A percentile compares a stretch with the other conserved stretches of the same genome.
Conservation (phyloP, 2,888 invertebrate genomes). For the Cepaea hortensis region DNA sequence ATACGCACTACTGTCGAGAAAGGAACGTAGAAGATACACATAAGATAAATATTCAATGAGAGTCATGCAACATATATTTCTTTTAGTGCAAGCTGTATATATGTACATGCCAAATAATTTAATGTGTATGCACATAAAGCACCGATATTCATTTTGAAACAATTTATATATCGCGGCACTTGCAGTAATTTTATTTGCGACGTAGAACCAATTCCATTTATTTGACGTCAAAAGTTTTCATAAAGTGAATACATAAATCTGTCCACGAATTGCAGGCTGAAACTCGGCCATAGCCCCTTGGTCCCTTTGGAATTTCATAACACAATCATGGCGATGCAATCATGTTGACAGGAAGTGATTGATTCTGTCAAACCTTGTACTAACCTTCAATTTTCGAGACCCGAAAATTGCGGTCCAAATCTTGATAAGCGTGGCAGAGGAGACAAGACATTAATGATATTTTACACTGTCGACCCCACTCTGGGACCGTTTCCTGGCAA, state of each 20-base stretch:
- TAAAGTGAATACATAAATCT: slow-evolving; percentile 36
- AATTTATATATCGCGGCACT: not conserved
- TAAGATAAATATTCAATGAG: no score
- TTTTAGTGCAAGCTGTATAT: no score
- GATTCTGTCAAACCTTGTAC: slow-evolving; percentile 39
- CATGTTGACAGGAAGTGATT: slow-evolving; percentile 33
- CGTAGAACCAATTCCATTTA: slow-evolving; percentile 21
- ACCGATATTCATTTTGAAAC: no score
- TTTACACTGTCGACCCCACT: slow-evolving; percentile 21
- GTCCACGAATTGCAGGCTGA: not conserved
- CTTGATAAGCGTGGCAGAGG: slow-evolving; percentile 36
- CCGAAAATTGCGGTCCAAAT: slow-evolving; percentile 40
- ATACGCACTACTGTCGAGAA: no score
- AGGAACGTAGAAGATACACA: no score
- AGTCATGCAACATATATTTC: no score
- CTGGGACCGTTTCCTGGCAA: slow-evolving; percentile 23
- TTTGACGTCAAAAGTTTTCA: slow-evolving; percentile 30
- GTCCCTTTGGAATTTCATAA: not conserved
- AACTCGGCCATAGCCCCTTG: slow-evolving; percentile 7
- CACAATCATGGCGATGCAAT: slow-evolving; percentile 26
- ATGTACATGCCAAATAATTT: no score
- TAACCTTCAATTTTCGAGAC: slow-evolving; percentile 37
- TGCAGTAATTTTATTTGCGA: slow-evolving; percentile 30
- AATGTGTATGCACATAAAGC: no score
- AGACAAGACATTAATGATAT: slow-evolving; percentile 40